Conservation (phyloP, 2,888 invertebrate species). For the Drosophila putrida region DNA sequence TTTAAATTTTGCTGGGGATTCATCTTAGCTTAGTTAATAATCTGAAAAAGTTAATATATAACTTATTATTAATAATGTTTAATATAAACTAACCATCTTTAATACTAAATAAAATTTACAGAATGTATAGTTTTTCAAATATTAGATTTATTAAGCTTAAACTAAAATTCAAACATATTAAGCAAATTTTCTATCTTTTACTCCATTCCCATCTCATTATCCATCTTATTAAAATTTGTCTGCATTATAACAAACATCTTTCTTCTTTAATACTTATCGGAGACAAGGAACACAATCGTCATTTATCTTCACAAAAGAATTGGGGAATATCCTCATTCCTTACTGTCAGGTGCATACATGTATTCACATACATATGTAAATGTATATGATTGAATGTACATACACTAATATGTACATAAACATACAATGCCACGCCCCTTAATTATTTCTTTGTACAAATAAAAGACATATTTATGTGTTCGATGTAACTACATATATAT, state of each 20-base stretch:
- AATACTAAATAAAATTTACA: no score
- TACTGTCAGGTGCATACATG: background rate
- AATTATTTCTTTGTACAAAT: constrained; percentile 1
- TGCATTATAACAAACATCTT: no score
- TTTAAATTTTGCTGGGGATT: constrained; percentile 71
- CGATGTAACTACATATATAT: background rate
- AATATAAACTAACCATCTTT: background rate
- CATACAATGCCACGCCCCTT: constrained; percentile 24
- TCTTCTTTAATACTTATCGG: background rate
- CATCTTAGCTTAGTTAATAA: constrained; percentile 49
- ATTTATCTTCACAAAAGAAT: background rate
- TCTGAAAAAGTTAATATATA: constrained; percentile 26
- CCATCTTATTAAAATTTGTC: no score
- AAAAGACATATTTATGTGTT: background rate
- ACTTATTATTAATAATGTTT: background rate
- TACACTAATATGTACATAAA: constrained; percentile 3
- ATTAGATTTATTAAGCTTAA: no score
- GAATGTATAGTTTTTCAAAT: no score
- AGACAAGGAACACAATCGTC: constrained; percentile 5
- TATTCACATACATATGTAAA: background rate
- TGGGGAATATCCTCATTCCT: constrained; percentile 4
- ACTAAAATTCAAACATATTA: background rate
- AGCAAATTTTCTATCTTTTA: background rate
- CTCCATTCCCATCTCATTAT: no score
- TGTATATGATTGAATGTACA: background rate